Percentiles rank a stretch among this genome's conserved stretches.
Conservation (phyloP, 1,140 invertebrate species). For the Drosophila parabipectinata region DNA sequence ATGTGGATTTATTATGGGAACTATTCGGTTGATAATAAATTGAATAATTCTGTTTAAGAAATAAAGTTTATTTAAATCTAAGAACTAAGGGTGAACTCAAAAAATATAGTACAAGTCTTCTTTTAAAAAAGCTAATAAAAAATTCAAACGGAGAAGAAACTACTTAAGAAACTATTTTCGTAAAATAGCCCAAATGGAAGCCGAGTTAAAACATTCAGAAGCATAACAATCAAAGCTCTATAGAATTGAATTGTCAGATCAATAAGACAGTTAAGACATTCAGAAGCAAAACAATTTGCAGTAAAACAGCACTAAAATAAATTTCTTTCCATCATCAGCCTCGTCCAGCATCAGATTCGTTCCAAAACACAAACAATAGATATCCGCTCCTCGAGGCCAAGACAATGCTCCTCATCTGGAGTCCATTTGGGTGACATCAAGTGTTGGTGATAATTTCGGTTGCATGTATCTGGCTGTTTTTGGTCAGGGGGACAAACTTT, state of each 20-base stretch:
- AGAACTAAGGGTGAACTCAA: background rate
- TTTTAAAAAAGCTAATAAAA: too few species aligned
- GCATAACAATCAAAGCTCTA: conserved; percentile 43
- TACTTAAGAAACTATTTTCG: conserved; percentile 11
- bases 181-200: conserved; percentile 16
- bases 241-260: conserved; percentile 34
- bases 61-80: background rate
- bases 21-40: background rate
- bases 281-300: conserved; percentile 73
- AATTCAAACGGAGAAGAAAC: background rate
- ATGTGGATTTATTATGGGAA: background rate
- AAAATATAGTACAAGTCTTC: background rate
- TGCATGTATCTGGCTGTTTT: conserved; percentile 13
- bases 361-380: conserved; percentile 42
- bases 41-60: background rate
- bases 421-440: conserved; percentile 36
- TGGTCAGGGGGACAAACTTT: conserved; percentile 23
- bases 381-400: conserved; percentile 22
- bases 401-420: conserved; percentile 35
- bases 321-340: conserved; percentile 18
- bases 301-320: conserved; percentile 62
- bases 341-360: background rate
- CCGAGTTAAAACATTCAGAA: conserved; percentile 47
- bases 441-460: conserved; percentile 36
- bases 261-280: conserved; percentile 31